Conservation (phyloP, 2,797 vertebrate species). For the Rhynchotus rufescens region DNA sequence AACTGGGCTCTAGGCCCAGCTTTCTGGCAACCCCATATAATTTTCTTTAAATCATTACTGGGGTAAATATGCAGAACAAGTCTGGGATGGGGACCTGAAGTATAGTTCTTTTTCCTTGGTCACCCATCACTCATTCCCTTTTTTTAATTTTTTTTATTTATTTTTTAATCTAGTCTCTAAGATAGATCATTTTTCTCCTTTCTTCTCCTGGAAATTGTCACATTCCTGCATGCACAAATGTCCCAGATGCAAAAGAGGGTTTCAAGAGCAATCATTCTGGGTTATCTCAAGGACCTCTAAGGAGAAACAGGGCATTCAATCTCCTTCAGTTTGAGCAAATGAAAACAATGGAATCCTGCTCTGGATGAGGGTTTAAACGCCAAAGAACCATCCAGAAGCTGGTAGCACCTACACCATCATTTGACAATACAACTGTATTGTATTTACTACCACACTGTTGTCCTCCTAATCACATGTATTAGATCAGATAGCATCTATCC, state of each 20-base stretch:
- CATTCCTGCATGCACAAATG: not conserved
- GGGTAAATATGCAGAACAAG: not conserved
- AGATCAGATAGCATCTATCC: not conserved
- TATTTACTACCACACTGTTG: not conserved
- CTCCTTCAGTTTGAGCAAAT: not conserved
- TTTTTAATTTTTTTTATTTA: not conserved
- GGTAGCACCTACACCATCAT: not conserved
- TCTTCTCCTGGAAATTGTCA: not conserved
- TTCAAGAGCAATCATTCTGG: not conserved
- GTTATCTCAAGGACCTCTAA: not conserved
- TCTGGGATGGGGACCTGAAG: not conserved
- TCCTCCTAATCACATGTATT: not conserved
- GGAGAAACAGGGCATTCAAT: not conserved
- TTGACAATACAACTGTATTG: fast-evolving
- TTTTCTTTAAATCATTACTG: not conserved
- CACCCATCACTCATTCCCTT: not conserved
- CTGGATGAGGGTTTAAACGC: not conserved
- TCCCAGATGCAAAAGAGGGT: not conserved
- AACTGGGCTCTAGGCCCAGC: not conserved
- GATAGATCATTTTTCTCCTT: not conserved
- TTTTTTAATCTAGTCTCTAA: not conserved
- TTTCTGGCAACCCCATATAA: not conserved
- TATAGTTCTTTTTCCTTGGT: not conserved
- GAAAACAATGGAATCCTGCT: fast-evolving
- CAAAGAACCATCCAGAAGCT: not conserved